Evolutionary conservation across 2,888 invertebrate species (phyloP), one percentile per base, ranked within the genome.

Genomic region (Macrophya annulata): DNA sequence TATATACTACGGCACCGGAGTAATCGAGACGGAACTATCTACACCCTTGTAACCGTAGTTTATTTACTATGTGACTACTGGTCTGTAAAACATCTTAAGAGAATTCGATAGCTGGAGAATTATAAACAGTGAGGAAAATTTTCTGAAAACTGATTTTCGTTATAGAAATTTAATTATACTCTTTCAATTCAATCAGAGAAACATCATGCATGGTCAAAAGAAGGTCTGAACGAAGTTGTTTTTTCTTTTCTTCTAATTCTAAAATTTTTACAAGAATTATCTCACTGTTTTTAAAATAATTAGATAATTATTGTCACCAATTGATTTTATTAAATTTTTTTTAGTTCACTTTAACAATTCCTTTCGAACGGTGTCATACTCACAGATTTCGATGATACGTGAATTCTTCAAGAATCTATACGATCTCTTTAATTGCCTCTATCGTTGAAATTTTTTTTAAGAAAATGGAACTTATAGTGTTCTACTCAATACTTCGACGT

Each of bases 1-100:
- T n/a, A 12, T 8, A 8, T 25, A 25, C 31, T 31, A 31, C 3
- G 31, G 31, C 3, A 31, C 31, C 25, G 62, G 37, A 37, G 37
- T 68, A 37, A 68, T 68, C 31, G 68, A 17, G 68, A 68, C 37
- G 68, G 37, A 68, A 68, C 68, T 68, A 68, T 68, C 37, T 37
- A 17, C 68, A 37, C 31, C 68, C 37, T 31, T 17, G 31, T 68
- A 68, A 37, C 37, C 68, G 37, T 62, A 21, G 25, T 62, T 62
- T 62, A 62, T 62, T 31, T 21, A 25, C 62, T 4, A 25, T 31
- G 10, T 31, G 62, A 62, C 25, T 31, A 62, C 25, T 62, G 62
- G 10, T 25, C 62, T 21, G 62, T 21, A 10, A 8, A 62, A 9
- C 21, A 31, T 62, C 25, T 12, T 62, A 21, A 31, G 62, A 21